Percentiles rank a stretch among this genome's conserved stretches.
phyloP scores from a whole-genome alignment of 2,888 invertebrate genomes.

The Rhingia rostrata region DNA sequence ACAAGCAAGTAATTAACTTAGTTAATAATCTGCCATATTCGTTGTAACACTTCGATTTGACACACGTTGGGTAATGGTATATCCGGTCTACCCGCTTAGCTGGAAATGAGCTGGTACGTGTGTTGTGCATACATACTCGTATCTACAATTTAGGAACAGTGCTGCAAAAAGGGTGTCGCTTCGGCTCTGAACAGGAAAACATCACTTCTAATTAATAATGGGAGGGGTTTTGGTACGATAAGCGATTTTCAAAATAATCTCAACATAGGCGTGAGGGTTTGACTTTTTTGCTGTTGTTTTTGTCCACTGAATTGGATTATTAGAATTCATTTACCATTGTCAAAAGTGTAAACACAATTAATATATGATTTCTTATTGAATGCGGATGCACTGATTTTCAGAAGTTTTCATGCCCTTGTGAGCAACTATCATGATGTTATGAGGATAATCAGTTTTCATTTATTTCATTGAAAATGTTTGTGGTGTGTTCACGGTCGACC shows the following conservation, averaged over 20 bases:
- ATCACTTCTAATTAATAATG: slow-evolving; percentile 71
- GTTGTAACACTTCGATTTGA: slow-evolving; percentile 66
- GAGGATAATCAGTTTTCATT: too few relatives aligned
- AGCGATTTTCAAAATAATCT: slow-evolving; percentile 60
- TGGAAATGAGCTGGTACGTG: slow-evolving; percentile 35
- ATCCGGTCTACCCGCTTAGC: slow-evolving; percentile 8
- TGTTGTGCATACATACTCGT: too few relatives aligned
- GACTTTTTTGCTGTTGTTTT: slow-evolving; percentile 7
- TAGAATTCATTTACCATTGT: slow-evolving; percentile 69
- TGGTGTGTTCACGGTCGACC: too few relatives aligned
- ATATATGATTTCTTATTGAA: slow-evolving; percentile 58
- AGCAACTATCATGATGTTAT: too few relatives aligned
- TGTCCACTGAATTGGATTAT: slow-evolving; percentile 55
- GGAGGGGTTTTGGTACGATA: slow-evolving; percentile 62
- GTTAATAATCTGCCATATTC: slow-evolving; percentile 73
- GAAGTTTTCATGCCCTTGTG: too few relatives aligned
- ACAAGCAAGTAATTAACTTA: slow-evolving; percentile 74
- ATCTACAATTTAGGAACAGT: slow-evolving; percentile 43
- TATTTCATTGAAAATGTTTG: too few relatives aligned
- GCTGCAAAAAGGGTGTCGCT: slow-evolving; percentile 42
- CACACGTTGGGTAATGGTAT: not conserved
- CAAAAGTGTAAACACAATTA: slow-evolving; percentile 58
- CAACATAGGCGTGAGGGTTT: slow-evolving; percentile 27
- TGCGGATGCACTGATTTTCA: slow-evolving; percentile 4
- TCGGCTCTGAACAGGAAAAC: slow-evolving; percentile 49